phyloP scores from a whole-genome alignment of 2,113 vertebrate species.

The Saimiri boliviensis region DNA sequence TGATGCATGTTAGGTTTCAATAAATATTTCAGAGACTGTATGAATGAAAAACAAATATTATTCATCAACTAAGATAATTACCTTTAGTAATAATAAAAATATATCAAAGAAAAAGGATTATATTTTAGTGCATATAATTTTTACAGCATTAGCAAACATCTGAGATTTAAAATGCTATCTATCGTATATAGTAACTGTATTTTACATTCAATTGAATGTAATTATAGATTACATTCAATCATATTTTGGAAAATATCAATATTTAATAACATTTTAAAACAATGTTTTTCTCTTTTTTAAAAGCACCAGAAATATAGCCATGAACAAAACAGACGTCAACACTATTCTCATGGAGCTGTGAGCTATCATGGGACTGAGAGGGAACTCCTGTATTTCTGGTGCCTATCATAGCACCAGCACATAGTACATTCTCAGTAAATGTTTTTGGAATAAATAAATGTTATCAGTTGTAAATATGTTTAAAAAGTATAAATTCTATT shows the following conservation, averaged over 20 bases:
- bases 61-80: background rate
- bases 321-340: too few relatives aligned
- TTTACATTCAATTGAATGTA: background rate
- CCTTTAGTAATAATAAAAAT: background rate
- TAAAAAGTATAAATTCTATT: background rate
- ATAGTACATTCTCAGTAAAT: background rate
- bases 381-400: background rate
- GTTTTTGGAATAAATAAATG: slow-evolving; percentile 34
- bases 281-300: background rate
- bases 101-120: background rate
- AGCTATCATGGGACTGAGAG: too few relatives aligned
- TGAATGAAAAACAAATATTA: background rate
- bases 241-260: background rate
- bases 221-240: background rate
- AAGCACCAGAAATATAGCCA: too few relatives aligned
- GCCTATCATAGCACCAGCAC: background rate
- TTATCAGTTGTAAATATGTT: background rate
- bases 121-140: background rate
- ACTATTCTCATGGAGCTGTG: too few relatives aligned
- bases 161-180: background rate
- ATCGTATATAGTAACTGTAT: background rate
- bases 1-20: background rate
- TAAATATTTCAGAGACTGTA: background rate
- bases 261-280: background rate
- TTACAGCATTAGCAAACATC: background rate